Conservation (phyloP, 2,888 invertebrate species). For the Scaptomyza parva region DNA sequence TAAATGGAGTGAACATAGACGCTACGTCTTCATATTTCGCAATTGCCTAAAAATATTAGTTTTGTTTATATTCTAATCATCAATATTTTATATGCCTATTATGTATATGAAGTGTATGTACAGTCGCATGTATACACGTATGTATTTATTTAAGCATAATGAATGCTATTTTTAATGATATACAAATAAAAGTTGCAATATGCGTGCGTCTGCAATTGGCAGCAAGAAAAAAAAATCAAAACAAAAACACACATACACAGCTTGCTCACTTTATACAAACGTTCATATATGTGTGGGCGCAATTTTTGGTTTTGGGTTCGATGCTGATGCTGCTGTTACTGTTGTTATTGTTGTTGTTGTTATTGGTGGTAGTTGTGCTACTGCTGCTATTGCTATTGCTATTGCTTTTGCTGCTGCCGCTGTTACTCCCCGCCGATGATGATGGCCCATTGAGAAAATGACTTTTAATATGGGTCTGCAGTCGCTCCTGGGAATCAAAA, state of each 20-base stretch:
- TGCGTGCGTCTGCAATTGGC: slow-evolving; percentile 27
- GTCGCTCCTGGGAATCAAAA: slow-evolving; percentile 83
- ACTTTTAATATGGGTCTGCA: slow-evolving; percentile 84
- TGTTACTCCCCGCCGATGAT: slow-evolving; percentile 11
- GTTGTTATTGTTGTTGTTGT: slow-evolving; percentile 7
- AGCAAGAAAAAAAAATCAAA: slow-evolving; percentile 26
- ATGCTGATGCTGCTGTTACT: slow-evolving; percentile 16
- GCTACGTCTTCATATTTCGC: slow-evolving; percentile 15
- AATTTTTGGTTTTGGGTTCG: slow-evolving; percentile 44
- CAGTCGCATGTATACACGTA: not conserved
- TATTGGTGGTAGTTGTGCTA: not conserved
- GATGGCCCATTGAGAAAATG: slow-evolving; percentile 84
- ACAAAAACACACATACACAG: slow-evolving; percentile 8
- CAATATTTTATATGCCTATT: not conserved
- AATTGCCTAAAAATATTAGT: slow-evolving; percentile 12
- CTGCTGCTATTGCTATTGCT: not conserved
- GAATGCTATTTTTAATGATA: slow-evolving; percentile 1
- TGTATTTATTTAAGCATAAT: slow-evolving; percentile 12
- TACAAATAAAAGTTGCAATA: not conserved
- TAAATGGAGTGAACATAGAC: too few species aligned
- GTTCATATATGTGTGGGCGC: slow-evolving; percentile 32
- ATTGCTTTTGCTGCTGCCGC: not conserved
- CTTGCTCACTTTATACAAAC: slow-evolving; percentile 30
- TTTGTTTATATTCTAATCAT: slow-evolving; percentile 2
- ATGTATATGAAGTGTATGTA: not conserved